These are phyloP conservation scores for Molanna angustata DNA, from an alignment of 2,888 invertebrate genomes.

Conservation along the genomic window DNA sequence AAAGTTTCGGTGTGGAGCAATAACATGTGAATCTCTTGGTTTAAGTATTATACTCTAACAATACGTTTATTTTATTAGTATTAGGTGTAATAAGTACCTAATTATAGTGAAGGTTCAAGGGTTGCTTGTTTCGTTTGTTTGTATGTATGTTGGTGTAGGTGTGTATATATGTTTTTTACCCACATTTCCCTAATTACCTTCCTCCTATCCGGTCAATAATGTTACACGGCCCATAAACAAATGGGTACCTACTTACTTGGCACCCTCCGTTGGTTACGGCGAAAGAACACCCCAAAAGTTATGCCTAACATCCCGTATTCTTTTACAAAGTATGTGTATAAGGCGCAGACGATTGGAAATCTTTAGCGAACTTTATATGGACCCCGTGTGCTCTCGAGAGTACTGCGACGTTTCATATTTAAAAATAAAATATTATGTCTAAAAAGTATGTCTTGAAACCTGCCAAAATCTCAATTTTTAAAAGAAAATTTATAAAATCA, in stretches of 20 bases:
- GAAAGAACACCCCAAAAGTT: constrained; percentile 11
- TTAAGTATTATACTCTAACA: no score
- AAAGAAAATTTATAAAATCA: constrained; percentile 1
- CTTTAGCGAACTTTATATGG: constrained; percentile 13
- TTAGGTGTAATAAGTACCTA: no score
- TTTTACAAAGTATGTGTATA: constrained; percentile 14
- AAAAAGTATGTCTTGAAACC: no score
- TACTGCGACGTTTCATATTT: no score
- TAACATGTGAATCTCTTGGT: no score
- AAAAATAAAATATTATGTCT: no score
- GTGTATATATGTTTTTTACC: no score
- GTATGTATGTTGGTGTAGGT: no score
- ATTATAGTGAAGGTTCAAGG: no score
- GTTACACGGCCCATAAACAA: constrained; percentile 20
- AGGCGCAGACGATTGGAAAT: constrained; percentile 17
- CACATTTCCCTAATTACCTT: constrained; percentile 11
- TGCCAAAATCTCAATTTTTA: neutral
- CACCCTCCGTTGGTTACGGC: constrained; percentile 18
- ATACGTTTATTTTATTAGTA: no score
- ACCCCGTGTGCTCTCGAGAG: neutral
- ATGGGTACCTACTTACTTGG: constrained; percentile 18
- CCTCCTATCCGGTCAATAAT: constrained; percentile 19
- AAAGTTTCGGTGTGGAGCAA: no score
- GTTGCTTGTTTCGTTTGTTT: no score
- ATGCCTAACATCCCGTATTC: constrained; percentile 18